Conservation (phyloP, 2,888 invertebrate species). For the Athetis lepigone region DNA sequence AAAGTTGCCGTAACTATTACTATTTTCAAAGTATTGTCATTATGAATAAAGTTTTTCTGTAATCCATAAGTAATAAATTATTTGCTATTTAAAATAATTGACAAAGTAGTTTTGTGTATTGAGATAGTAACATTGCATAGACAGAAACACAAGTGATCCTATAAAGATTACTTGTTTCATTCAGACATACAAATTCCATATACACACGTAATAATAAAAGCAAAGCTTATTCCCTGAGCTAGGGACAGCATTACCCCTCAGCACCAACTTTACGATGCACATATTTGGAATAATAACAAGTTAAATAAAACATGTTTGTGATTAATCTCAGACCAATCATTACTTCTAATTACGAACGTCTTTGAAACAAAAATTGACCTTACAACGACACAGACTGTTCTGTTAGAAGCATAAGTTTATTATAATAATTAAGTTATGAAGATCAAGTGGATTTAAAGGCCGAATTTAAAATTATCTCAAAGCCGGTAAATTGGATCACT, state of each 20-base stretch:
- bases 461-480: constrained; percentile 18
- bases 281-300: constrained; percentile 13
- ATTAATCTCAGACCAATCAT: constrained; percentile 2
- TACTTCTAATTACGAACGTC: constrained; percentile 20
- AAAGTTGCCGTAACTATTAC: background rate
- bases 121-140: no score
- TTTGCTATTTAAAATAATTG: no score
- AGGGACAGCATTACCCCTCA: background rate
- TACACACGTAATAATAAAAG: background rate
- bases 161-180: no score
- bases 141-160: no score
- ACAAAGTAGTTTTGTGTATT: no score
- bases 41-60: no score
- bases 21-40: background rate
- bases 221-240: background rate
- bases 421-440: constrained; percentile 35
- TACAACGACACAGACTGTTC: constrained; percentile 4
- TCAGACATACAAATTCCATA: background rate
- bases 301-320: constrained; percentile 19
- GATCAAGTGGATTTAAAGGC: constrained; percentile 9
- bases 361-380: constrained; percentile 21
- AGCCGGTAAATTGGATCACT: constrained; percentile 32
- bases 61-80: no score
- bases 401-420: constrained; percentile 29
- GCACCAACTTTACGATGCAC: background rate